A percentile compares a stretch with the other conserved stretches of the same genome.
Conservation (phyloP, 2,888 invertebrate species). For the Orchestes rusci region DNA sequence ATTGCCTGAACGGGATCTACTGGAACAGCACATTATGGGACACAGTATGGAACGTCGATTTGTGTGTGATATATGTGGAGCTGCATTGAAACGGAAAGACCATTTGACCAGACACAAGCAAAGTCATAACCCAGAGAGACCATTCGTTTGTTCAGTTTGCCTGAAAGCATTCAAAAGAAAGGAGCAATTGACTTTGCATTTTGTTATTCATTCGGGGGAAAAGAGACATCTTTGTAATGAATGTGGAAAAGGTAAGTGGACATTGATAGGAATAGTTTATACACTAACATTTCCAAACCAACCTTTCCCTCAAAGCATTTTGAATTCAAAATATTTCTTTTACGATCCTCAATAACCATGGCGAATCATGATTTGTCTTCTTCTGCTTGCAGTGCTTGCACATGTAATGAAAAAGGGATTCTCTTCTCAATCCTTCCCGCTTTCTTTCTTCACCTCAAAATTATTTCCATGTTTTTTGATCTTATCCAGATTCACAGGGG, state of each 20-base stretch:
- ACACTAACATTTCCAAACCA: not conserved
- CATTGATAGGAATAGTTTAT: no score
- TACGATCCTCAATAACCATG: no score
- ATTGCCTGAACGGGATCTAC: slow-evolving; percentile 73
- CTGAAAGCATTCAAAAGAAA: slow-evolving; percentile 83
- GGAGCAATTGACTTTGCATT: slow-evolving; percentile 81
- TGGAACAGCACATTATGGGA: slow-evolving; percentile 81
- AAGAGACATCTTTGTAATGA: slow-evolving; percentile 81
- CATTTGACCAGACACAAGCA: slow-evolving; percentile 81
- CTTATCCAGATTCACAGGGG: no score
- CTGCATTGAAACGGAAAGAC: slow-evolving; percentile 79
- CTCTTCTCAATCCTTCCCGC: no score
- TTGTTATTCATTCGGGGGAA: slow-evolving; percentile 85
- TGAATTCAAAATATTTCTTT: slow-evolving; percentile 1
- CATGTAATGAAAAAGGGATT: no score
- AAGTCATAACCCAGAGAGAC: slow-evolving; percentile 82
- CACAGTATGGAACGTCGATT: slow-evolving; percentile 80
- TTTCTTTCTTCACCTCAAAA: no score
- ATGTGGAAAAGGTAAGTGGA: slow-evolving; percentile 69
- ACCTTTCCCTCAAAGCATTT: no score
- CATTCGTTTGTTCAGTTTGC: slow-evolving; percentile 75
- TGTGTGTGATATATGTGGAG: slow-evolving; percentile 84
- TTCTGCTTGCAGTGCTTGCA: no score
- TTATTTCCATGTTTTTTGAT: no score
- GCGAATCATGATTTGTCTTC: no score